phyloP scores from a whole-genome alignment of 1,140 invertebrate genomes.

The Thaumatotibia leucotreta region DNA sequence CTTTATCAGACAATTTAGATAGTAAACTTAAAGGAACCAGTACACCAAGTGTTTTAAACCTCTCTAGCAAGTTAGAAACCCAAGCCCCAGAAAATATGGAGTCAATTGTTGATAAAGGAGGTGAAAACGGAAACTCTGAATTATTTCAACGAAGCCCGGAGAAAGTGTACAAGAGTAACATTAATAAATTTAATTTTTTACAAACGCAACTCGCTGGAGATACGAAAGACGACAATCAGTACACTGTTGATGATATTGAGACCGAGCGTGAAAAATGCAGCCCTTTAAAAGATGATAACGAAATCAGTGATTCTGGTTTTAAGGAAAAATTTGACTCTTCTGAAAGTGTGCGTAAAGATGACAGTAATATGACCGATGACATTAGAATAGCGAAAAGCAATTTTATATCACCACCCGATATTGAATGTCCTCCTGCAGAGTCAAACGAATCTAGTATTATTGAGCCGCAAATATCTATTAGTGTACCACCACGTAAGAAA shows the following conservation, averaged over 20 bases:
- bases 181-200: slow-evolving; percentile 65
- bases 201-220: slow-evolving; percentile 61
- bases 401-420: slow-evolving; percentile 20
- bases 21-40: slow-evolving; percentile 27
- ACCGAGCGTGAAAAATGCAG: slow-evolving; percentile 31
- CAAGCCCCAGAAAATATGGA: slow-evolving; percentile 20
- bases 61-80: slow-evolving; percentile 20
- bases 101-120: slow-evolving; percentile 4
- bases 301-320: slow-evolving; percentile 3
- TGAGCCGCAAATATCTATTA: slow-evolving; percentile 49
- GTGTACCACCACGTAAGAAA: slow-evolving; percentile 63
- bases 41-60: slow-evolving; percentile 24
- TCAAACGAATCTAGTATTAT: slow-evolving; percentile 20
- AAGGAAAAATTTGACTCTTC: slow-evolving; percentile 4
- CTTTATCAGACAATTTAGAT: slow-evolving; percentile 54
- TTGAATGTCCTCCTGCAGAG: slow-evolving; percentile 19
- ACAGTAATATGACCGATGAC: slow-evolving; percentile 67
- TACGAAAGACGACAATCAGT: slow-evolving; percentile 17
- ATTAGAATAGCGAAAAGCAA: slow-evolving; percentile 54
- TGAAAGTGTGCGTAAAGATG: slow-evolving; percentile 22
- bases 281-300: slow-evolving; percentile 14
- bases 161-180: slow-evolving; percentile 59
- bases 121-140: slow-evolving; percentile 27
- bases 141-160: slow-evolving; percentile 32
- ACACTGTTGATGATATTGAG: neutral